phyloP scores from a whole-genome alignment of 2,113 vertebrate genomes.

The Patagioenas fasciata region DNA sequence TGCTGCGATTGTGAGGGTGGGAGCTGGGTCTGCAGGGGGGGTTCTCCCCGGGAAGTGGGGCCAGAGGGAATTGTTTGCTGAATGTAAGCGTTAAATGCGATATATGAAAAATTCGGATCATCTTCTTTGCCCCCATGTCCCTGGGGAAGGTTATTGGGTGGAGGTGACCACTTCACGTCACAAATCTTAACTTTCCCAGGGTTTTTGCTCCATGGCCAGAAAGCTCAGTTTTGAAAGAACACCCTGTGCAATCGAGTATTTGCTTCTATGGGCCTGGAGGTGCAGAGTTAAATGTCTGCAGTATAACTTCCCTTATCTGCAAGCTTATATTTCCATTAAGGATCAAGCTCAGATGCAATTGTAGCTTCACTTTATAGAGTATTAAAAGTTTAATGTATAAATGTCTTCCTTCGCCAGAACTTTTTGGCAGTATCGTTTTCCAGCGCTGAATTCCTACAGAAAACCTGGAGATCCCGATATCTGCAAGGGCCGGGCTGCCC shows the following conservation, averaged over 20 bases:
- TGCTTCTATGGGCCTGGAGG: background rate
- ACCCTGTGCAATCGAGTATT: rapidly evolving
- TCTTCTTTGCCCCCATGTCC: background rate
- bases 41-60: rapidly evolving
- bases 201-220: background rate
- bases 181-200: background rate
- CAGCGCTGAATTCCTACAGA: background rate
- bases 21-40: background rate
- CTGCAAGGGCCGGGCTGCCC: background rate
- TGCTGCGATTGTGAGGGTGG: background rate
- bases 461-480: background rate
- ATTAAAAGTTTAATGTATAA: constrained; percentile 65
- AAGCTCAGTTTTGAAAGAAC: background rate
- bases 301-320: background rate
- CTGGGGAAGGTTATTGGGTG: background rate
- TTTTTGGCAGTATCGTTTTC: background rate
- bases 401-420: constrained; percentile 30
- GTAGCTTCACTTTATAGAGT: constrained; percentile 14
- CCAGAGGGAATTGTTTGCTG: background rate
- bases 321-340: constrained; percentile 50
- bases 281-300: constrained; percentile 27
- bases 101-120: background rate
- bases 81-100: background rate
- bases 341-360: constrained; percentile 18
- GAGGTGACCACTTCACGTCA: background rate